phyloP scores from a whole-genome alignment of 37 sponge, comb jelly and placozoan genomes.

The Ianthella basta region DNA sequence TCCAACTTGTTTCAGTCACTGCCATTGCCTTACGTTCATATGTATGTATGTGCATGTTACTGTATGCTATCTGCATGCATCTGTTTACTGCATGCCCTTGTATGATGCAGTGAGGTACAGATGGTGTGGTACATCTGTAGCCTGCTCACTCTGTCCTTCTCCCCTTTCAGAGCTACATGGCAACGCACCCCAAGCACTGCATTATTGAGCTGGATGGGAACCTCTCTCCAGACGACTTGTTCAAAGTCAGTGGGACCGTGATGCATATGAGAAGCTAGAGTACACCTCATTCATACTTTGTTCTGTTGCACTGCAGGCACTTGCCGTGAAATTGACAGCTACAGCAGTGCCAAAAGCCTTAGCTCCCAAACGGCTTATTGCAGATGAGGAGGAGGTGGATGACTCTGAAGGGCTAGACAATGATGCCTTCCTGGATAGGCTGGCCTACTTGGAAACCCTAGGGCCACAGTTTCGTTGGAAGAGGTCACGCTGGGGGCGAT shows the following conservation, averaged over 20 bases:
- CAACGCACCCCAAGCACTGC: constrained; percentile 70
- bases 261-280: neutral
- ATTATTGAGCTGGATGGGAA: constrained; percentile 91
- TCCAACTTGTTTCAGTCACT: too few relatives aligned
- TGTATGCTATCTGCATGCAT: too few relatives aligned
- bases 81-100: too few relatives aligned
- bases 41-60: too few relatives aligned
- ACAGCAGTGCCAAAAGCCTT: constrained; percentile 42
- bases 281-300: neutral
- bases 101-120: neutral
- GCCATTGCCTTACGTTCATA: too few relatives aligned
- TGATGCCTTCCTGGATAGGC: constrained; percentile 53
- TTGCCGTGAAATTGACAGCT: constrained; percentile 48
- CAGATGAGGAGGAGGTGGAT: constrained; percentile 59
- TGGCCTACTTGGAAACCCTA: constrained; percentile 52
- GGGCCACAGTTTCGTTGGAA: constrained; percentile 84
- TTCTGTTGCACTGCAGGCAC: constrained; percentile 45
- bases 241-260: constrained; percentile 49
- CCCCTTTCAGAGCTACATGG: constrained; percentile 71
- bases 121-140: neutral
- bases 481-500: constrained; percentile 86
- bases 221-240: constrained; percentile 70
- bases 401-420: constrained; percentile 53
- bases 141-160: neutral
- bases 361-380: constrained; percentile 53